Evolutionary conservation across 2,888 invertebrate species (phyloP).

Genomic region (Synergus itoensis): DNA sequence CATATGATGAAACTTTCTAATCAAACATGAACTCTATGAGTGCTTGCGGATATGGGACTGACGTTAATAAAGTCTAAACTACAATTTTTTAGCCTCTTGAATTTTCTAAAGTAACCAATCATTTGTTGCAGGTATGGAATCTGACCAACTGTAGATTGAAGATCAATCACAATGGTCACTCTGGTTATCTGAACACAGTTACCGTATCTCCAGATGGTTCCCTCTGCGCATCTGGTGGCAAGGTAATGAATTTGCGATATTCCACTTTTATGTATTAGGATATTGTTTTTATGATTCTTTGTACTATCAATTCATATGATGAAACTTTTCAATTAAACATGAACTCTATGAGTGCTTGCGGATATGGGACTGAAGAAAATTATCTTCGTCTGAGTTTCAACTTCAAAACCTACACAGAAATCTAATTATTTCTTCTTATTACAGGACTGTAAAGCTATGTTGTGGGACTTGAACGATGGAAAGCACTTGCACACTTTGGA

Average conservation of each 20-base stretch:
- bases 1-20: slow-evolving; percentile 68
- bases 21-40: slow-evolving; percentile 70
- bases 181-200: slow-evolving; percentile 98
- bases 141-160: slow-evolving; percentile 98
- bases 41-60: no score
- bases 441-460: slow-evolving; percentile 98
- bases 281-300: not conserved
- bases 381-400: not conserved
- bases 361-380: slow-evolving; percentile 76
- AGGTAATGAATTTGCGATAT: slow-evolving; percentile 78
- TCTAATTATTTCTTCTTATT: slow-evolving; percentile 47
- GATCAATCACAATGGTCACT: slow-evolving; percentile 98
- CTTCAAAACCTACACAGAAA: slow-evolving; percentile 3
- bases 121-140: slow-evolving; percentile 91
- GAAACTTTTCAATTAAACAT: slow-evolving; percentile 63
- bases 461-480: slow-evolving; percentile 99
- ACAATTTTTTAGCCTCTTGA: not conserved
- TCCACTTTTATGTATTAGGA: slow-evolving; percentile 10
- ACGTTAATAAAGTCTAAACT: slow-evolving; percentile 46
- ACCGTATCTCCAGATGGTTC: slow-evolving; percentile 99
- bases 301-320: slow-evolving; percentile 62
- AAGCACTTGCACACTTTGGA: slow-evolving; percentile 99
- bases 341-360: slow-evolving; percentile 74
- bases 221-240: slow-evolving; percentile 99
- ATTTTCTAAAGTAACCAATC: slow-evolving; percentile 42